Percentiles rank a stretch among this genome's conserved stretches.
Evolutionary conservation across 2,113 vertebrate genomes (phyloP).

Genomic region (Machaerirhynchus nigripectus): DNA sequence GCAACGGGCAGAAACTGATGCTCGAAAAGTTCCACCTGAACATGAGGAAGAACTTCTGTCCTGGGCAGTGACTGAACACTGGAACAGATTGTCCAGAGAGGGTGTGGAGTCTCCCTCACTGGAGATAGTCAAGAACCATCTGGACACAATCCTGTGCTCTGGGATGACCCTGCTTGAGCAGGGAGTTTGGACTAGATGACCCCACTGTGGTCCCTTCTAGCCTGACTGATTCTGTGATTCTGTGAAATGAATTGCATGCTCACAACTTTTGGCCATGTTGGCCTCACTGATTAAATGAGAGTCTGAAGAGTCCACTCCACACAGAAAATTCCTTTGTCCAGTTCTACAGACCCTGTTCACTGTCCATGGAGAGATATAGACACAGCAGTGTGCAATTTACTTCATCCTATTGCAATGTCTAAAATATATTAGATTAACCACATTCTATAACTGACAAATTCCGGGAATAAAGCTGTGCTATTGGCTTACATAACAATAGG

Average conservation of each 20-base stretch:
- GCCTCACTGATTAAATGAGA: neutral
- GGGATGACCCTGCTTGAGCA: neutral
- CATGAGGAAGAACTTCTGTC: neutral
- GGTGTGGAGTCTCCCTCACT: neutral
- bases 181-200: neutral
- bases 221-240: neutral
- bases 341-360: neutral
- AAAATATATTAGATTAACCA: neutral
- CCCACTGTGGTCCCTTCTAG: neutral
- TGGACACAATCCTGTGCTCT: neutral
- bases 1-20: neutral
- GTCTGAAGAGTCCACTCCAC: neutral
- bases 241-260: neutral
- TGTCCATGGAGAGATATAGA: neutral
- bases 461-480: neutral
- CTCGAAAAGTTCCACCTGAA: neutral
- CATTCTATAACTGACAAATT: neutral
- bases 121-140: neutral
- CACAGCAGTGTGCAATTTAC: neutral
- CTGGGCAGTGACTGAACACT: accelerated
- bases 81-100: accelerated
- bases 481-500: neutral
- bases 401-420: neutral
- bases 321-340: neutral
- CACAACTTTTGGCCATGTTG: neutral